Evolutionary conservation across 2,797 vertebrate genomes (phyloP), one percentile per base, ranked within the genome.

Genomic region (Halcyon leucocephala): DNA sequence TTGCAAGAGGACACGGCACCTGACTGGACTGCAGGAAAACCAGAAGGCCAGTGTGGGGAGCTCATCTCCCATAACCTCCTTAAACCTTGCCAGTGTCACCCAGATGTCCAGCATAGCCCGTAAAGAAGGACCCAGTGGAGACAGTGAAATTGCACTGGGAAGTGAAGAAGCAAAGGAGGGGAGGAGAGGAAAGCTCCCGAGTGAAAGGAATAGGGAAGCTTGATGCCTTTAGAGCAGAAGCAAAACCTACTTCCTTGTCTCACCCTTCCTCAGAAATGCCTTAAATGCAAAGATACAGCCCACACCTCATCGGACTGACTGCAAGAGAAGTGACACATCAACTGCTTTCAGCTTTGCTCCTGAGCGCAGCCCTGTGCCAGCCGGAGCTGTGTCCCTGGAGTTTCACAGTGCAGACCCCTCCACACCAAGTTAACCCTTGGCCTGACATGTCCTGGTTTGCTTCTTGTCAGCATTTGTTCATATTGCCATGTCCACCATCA

Each of bases 321-420:
- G 25, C 7, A 82, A 62, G 74, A 67, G 37, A 80, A 39, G 9
- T 24, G 25, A 52, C 14, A 21, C 6, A 51, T 35, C 7, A 19
- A 5, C 28, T 58, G 44, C 58, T 84, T 55, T 71, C 20, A 42
- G 24, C 10, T 69, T 81, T 67, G 39, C 10, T 35, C 16, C 62
- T 33, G 42, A 17, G 28, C 20, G 35, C 1, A 8, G 20, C 28
- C 28, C 21, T 1, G 1, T 17, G 29, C 41, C 42, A 10, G 0
- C 9, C 3, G 0, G 41, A 77, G 31, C 28, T 26, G 16, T n/a
- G 22, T 29, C 31, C 33, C 21, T 35, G n/a, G 16, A 44, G 14
- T 46, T 82, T 69, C 46, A 42, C 9, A 21, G 22, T 14, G 18
- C 74, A 70, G 86, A 74, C 25, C 14, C 25, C 3, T 1, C 11